phyloP scores from a whole-genome alignment of 2,797 vertebrate genomes.

The Eulemur rubriventer region DNA sequence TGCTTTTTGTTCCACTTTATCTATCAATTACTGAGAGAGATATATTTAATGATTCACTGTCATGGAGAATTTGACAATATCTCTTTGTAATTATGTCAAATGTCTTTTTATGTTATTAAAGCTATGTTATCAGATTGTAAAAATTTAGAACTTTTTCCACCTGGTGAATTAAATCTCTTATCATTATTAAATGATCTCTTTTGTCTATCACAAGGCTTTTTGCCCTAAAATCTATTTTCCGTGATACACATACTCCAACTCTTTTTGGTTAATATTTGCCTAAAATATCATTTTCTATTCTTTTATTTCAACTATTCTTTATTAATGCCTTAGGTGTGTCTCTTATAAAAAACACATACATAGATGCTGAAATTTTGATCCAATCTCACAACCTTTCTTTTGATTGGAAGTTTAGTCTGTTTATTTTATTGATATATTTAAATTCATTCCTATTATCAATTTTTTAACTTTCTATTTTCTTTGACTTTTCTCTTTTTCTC shows the following conservation, averaged over 20 bases:
- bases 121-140: not conserved
- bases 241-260: not conserved
- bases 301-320: not conserved
- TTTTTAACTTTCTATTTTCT: not conserved
- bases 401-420: not conserved
- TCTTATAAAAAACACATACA: not conserved
- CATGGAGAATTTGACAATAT: not conserved
- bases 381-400: not conserved
- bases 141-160: not conserved
- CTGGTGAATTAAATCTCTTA: not conserved
- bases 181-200: not conserved
- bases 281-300: not conserved
- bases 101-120: not conserved
- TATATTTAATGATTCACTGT: not conserved
- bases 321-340: not conserved
- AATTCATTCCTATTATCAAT: not conserved
- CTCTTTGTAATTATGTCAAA: not conserved
- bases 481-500: not conserved
- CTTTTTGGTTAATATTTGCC: not conserved
- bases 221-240: not conserved
- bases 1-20: not conserved
- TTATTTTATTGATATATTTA: conserved; percentile 1
- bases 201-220: not conserved
- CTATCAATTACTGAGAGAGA: not conserved
- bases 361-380: not conserved